Percentiles rank a stretch among this genome's conserved stretches.
phyloP scores from a whole-genome alignment of 37 sponge, comb jelly and placozoan species.

The Oopsacas minuta region DNA sequence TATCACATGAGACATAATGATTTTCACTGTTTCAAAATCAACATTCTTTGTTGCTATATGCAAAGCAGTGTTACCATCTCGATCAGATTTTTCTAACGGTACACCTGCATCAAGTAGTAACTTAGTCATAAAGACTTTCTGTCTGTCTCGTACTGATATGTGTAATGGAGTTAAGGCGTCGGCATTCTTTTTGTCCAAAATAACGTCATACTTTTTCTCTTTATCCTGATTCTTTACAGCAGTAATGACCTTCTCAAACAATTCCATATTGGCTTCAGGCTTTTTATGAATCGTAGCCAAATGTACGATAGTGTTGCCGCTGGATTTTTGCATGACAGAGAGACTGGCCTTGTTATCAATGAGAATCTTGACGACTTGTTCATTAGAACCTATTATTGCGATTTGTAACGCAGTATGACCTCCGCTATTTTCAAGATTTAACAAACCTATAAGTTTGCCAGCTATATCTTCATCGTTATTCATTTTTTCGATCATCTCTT shows the following conservation, averaged over 20 bases:
- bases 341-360: not conserved
- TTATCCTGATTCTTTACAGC: not conserved
- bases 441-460: not conserved
- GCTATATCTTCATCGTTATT: not conserved
- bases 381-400: not conserved
- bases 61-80: not conserved
- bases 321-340: not conserved
- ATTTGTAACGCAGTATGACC: not conserved
- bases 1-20: not conserved
- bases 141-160: not conserved
- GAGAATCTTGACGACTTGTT: not conserved
- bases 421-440: not conserved
- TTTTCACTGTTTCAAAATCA: not conserved
- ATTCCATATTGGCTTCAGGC: not conserved
- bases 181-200: not conserved
- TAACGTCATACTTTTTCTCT: not conserved
- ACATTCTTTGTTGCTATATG: not conserved
- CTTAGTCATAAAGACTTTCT: not conserved
- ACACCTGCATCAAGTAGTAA: conserved; percentile 1
- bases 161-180: not conserved
- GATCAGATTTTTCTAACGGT: not conserved
- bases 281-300: not conserved
- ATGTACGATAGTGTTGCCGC: not conserved
- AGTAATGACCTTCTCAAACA: not conserved
- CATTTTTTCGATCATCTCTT: not conserved